Conservation (phyloP, 2,888 invertebrate species). For the Phragmatobia fuliginosa region DNA sequence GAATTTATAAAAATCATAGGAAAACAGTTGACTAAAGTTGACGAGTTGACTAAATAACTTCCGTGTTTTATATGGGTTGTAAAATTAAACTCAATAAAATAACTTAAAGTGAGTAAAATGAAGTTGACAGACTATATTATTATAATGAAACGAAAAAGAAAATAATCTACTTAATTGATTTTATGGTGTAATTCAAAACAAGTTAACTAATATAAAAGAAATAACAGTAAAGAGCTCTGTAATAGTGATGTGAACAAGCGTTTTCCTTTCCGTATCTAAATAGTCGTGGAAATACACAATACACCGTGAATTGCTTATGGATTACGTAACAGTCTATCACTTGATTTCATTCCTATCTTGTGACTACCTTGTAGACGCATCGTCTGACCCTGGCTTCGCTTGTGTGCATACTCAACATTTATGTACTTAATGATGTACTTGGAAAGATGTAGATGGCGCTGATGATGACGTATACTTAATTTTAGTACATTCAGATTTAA, state of each 20-base stretch:
- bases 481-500: background rate
- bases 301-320: constrained; percentile 43
- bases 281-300: constrained; percentile 35
- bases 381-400: background rate
- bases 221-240: too few species aligned
- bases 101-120: too few species aligned
- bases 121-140: too few species aligned
- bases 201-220: too few species aligned
- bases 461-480: background rate
- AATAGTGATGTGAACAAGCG: constrained; percentile 15
- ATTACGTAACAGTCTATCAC: constrained; percentile 46
- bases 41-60: too few species aligned
- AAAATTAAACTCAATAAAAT: too few species aligned
- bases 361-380: constrained; percentile 45
- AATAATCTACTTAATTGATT: background rate
- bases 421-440: background rate
- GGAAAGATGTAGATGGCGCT: constrained; percentile 12
- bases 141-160: too few species aligned
- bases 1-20: too few species aligned
- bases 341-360: constrained; percentile 59
- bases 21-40: too few species aligned
- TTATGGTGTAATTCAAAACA: too few species aligned
- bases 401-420: background rate
- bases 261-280: constrained; percentile 19
- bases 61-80: too few species aligned